Base-by-base conservation (phyloP, 2,113 vertebrate genomes). In the Butorides virescens region DNA sequence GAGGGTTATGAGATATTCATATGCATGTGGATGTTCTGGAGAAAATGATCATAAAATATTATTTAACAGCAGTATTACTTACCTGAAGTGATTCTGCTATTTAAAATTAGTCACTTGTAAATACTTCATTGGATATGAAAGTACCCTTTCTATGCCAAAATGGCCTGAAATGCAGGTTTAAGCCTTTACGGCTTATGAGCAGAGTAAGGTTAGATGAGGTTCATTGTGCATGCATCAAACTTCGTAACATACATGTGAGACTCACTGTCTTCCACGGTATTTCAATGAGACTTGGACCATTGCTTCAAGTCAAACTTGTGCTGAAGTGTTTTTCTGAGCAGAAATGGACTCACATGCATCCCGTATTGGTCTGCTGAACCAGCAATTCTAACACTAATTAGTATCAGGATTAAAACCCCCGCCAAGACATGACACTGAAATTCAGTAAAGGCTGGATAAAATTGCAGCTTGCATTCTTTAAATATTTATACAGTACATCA, bases 401-500 rank as follows among this genome's bases (percentile, higher is more conserved):
- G 32, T 87, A 86, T 90, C 91, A 93, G 80, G 37, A 82, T 87
- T 79, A 93, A 93, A 90, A 92, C 84, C 91, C 94, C 95, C 70
- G 85, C 86, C 80, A 95, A 95, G 94, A 93, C 42, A 73, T 89
- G 85, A 88, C 87, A 94, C 80, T 59, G 53, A 97, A 95, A 96
- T 91, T 91, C 92, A 96, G 71, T 11, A 15, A 94, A 95, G 66
- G 50, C 55, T 86, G 95, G 94, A 95, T 97, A 97, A 97, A 94
- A 96, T 88, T 96, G 92, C 91, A 95, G 96, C 56, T 93, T 93
- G 92, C 94, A 96, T 97, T 97, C 93, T 96, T 97, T 95, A 97
- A 97, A 97, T 97, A 97, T 96, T 97, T 97, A 97, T 95, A 96
- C 46, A 96, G 96, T 93, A 97, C 97, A 97, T 95, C 94, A 97